Evolutionary conservation across 1,140 invertebrate species (phyloP), one percentile per base, ranked within the genome.

Genomic region (Pygmarrhopalites habei): DNA sequence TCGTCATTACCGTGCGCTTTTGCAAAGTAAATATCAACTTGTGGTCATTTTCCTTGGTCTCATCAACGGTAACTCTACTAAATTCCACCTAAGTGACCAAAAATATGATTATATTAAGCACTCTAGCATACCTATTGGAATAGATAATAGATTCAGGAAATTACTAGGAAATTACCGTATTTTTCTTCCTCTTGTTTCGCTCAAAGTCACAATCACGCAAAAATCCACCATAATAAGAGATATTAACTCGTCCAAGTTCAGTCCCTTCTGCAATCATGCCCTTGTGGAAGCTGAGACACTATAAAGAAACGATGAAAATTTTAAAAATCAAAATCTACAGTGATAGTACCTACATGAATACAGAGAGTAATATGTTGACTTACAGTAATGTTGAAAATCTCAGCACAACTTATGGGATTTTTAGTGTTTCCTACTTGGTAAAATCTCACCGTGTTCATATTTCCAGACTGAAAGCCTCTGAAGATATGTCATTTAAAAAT

Each of bases 121-220:
- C 58, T 5, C 56, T 25, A 25, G 26, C 1, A 25, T 49, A 49
- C 1, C 15, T 17, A 14, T 14, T 58, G 23, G 21, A 7, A 15
- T 47, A 28, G 5, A 5, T 23, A 35, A 17, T 17, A 51, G 10
- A 41, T 32, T 35, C 41, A 39, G 1, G 39, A n/a, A 2, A 46
- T 32, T 58, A 60, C 51, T n/a, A n/a, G n/a, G n/a, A n/a, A n/a
- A n/a, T 60, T 41, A 68, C 67, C 23, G 61, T 32, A 58, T 69
- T 69, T 39, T 64, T 64, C 25, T 66, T 69, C 41, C 62, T 66
- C 39, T 66, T 66, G 44, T 69, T 69, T 25, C 68, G 28, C 10
- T 69, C 68, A 44, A 47, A 69, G 47, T 69, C 68, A 39, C 61
- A 64, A 29, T 69, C 68, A 15, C 66, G 19, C 61, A 61, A 64